Evolutionary conservation across 2,888 invertebrate genomes (phyloP), one percentile per base, ranked within the genome.

Genomic region (Salticus scenicus): DNA sequence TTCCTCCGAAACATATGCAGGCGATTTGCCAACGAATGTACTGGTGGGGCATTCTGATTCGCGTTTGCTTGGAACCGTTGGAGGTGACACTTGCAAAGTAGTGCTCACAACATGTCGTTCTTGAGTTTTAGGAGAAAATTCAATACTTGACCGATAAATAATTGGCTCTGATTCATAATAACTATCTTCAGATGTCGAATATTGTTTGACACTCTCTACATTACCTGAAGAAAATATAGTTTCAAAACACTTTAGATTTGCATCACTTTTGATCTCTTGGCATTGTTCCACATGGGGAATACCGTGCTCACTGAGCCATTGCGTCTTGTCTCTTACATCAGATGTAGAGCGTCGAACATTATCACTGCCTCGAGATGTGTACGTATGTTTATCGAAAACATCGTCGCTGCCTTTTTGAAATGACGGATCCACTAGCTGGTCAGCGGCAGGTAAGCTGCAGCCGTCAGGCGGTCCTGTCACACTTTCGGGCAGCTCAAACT

Each of bases 401-500:
- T 81, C 81, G 31, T 77, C 77, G 10, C 33, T 72, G 33, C 33
- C 57, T 30, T 71, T 76, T 7, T 33, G 79, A 12, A 47, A 5
- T 37, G 51, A 27, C 8, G 51, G 33, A 17, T n/a, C 17, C 4
- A 8, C 27, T 12, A 12, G 12, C 5, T 42, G 67, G 51, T 42
- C 57, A 63, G 2, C 67, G 4, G 71, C 28, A 66, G 30, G 31
- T 10, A 41, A 37, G 31, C 37, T 28, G 24, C 57, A 37, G 20
- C 27, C 69, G 7, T 30, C 70, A 28, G 28, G 20, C 42, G 47
- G 31, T 28, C 10, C 7, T 17, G 24, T 28, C 66, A 64, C 33
- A 51, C 20, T 28, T 63, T 81, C 81, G 27, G 83, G 69, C 17
- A 63, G 30, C 24, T 74, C 63, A 69, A 88, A 86, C 67, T 88